Evolutionary conservation across 2,113 vertebrate genomes (phyloP), one percentile per base, ranked within the genome.

Genomic region (Clupea harengus): DNA sequence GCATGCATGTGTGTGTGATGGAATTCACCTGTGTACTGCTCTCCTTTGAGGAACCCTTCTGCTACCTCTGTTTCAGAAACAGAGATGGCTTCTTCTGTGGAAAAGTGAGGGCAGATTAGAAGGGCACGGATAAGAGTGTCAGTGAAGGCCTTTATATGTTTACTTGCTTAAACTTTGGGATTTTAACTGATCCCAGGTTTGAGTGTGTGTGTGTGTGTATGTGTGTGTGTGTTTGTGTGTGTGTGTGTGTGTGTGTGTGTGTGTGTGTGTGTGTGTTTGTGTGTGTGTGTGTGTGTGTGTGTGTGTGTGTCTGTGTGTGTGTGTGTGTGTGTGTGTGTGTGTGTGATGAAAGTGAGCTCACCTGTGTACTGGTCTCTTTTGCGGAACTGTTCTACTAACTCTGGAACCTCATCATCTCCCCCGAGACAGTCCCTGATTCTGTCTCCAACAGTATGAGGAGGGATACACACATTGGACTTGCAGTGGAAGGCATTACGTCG

Each of bases 391-490:
- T 44, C 4, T 11, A 8, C 32, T 0, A 9, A 3, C 54, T 81
- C 3, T 0, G 0, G 0, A 0, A 49, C 0, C 88, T 99, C 98
- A 17, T 99, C 98, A 3, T 96, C 95, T 54, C 96, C 97, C 0
- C 95, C 95, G 85, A 99, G 93, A 89, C 98, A 99, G 93, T 99
- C 97, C 0, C 91, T 7, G 81, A 96, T 95, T 17, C 92, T 91
- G 6, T 99, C 96, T 9, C 78, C 78, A 0, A 92, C 1, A 0
- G 93, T 88, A 0, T 92, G 57, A 0, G 0, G n/a, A 9, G 94
- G 93, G 85, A 99, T 91, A 85, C 98, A 99, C 83, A 97, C 94
- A 0, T 96, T 94, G 0, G 96, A 96, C 0, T 87, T 94, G 46
- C 98, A 99, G 86, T 83, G 90, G 88, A 97, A 96, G 8, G 91